Percentiles rank a stretch among this genome's conserved stretches.
Conservation (phyloP, 2,888 invertebrate species). For the Aporophyla nigra region DNA sequence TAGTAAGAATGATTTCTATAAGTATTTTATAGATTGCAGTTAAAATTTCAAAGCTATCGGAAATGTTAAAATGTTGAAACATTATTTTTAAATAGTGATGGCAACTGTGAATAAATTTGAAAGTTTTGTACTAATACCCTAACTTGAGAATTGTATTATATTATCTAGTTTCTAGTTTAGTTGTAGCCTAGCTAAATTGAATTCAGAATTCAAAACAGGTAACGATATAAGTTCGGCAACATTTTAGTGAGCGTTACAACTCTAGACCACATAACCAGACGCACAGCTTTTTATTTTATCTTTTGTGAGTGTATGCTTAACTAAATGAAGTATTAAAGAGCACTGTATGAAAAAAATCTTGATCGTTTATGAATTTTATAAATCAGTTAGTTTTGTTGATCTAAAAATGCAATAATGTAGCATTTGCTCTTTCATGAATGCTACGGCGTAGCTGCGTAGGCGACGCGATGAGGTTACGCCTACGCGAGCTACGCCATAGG, state of each 20-base stretch:
- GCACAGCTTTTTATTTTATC: background rate
- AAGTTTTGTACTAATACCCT: background rate
- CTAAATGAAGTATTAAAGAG: background rate
- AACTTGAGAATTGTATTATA: background rate
- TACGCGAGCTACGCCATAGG: conserved; percentile 19
- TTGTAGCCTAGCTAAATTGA: background rate
- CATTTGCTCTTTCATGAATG: background rate
- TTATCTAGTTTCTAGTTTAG: background rate
- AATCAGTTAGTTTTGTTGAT: background rate
- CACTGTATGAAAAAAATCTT: background rate
- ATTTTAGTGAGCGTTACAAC: background rate
- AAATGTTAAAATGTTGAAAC: background rate
- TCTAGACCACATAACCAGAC: background rate
- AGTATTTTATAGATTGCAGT: conserved; percentile 26
- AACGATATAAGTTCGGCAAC: background rate
- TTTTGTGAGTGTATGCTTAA: background rate
- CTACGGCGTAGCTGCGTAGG: conserved; percentile 27
- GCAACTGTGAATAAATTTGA: conserved; percentile 8
- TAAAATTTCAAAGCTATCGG: conserved; percentile 1
- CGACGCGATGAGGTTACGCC: background rate
- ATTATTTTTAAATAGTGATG: conserved; percentile 3
- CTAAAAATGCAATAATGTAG: background rate
- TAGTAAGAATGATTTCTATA: background rate
- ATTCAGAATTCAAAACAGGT: background rate
- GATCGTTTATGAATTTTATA: background rate